Evolutionary conservation across 2,113 vertebrate genomes (phyloP).

Genomic region (Caranx melampygus): DNA sequence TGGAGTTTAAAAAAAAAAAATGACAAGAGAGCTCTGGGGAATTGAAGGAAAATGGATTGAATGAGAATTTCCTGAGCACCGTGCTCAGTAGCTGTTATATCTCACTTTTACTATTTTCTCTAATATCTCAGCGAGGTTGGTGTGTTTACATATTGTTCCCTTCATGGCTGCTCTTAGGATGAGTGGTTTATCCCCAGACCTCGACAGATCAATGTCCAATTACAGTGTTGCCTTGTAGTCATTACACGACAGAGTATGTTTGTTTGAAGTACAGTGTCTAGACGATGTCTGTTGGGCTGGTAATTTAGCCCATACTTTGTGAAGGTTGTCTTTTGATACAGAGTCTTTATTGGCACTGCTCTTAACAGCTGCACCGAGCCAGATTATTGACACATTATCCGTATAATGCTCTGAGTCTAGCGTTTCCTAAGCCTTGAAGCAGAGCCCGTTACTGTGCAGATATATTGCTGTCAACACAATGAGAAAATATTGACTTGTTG

Average conservation of each 20-base stretch:
- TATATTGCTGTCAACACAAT: slow-evolving; percentile 77
- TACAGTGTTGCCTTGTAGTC: slow-evolving; percentile 52
- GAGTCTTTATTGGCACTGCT: slow-evolving; percentile 55
- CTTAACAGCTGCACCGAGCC: slow-evolving; percentile 53
- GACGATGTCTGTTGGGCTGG: slow-evolving; percentile 40
- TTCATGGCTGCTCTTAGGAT: slow-evolving; percentile 35
- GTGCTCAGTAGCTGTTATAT: background rate
- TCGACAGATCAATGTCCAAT: slow-evolving; percentile 70
- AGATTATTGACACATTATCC: slow-evolving; percentile 73
- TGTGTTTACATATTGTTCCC: slow-evolving; percentile 31
- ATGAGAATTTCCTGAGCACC: slow-evolving; percentile 17
- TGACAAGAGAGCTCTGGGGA: slow-evolving; percentile 32
- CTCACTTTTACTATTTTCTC: slow-evolving; percentile 5
- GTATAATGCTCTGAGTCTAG: slow-evolving; percentile 49
- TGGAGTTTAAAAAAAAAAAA: slow-evolving; percentile 36
- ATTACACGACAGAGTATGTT: slow-evolving; percentile 29
- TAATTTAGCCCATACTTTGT: slow-evolving; percentile 49
- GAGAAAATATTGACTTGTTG: slow-evolving; percentile 81
- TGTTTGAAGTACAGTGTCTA: slow-evolving; percentile 51
- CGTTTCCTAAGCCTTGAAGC: slow-evolving; percentile 54
- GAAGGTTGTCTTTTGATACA: slow-evolving; percentile 55
- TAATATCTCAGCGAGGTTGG: slow-evolving; percentile 6
- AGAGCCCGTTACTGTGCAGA: slow-evolving; percentile 60
- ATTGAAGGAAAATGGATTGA: slow-evolving; percentile 19
- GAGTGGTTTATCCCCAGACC: slow-evolving; percentile 62